Base-by-base conservation (phyloP, 2,888 invertebrate species). In the Harpagoxenus sublaevis region DNA sequence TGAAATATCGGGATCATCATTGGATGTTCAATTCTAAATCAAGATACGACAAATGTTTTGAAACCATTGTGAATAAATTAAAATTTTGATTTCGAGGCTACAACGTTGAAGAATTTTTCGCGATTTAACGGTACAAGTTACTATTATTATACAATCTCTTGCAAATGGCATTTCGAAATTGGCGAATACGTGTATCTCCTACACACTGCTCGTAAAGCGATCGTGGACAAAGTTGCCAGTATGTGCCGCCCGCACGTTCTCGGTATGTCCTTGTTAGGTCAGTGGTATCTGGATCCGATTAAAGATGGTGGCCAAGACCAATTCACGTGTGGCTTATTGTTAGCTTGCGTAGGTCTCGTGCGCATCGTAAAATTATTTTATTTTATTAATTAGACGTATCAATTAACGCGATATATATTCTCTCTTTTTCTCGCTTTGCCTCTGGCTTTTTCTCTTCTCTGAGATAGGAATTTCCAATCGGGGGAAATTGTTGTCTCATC, bases 281-380 rank as follows among this genome's bases (percentile, higher is more conserved):
- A 86, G 84, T 90, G 82, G 84, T 66, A 85, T 63, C 74, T 83
- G 18, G 63, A 83, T 83, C 83, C 85, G 85, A 90, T 90, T 90
- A 90, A 90, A 90, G 66, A 68, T 77, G 42, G 66, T 77, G 68
- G 84, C 8, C 12, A 42, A 42, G 66, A 88, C 85, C 82, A 84
- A 85, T 85, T 90, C 85, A 83, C 35, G 51, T 84, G 53, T 60
- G 60, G 62, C 12, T 48, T 28, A 35, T 35, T 35, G 35, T 6
- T 35, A 48, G 42, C 6, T 57, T 12, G 60, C 31, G n/a, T 31
- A n/a, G 48, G 4, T 77, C 12, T 77, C 12, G 12, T 15, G 12
- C 18, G 71, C n/a, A 28, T 31, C 65, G 68, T 48, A 28, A 73
- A 55, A 57, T 42, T 73, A 73, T 55, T 42, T 65, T 12, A 23